A percentile compares a stretch with the other conserved stretches of the same genome.
phyloP scores from a whole-genome alignment of 2,113 vertebrate species.

The Nestor notabilis region DNA sequence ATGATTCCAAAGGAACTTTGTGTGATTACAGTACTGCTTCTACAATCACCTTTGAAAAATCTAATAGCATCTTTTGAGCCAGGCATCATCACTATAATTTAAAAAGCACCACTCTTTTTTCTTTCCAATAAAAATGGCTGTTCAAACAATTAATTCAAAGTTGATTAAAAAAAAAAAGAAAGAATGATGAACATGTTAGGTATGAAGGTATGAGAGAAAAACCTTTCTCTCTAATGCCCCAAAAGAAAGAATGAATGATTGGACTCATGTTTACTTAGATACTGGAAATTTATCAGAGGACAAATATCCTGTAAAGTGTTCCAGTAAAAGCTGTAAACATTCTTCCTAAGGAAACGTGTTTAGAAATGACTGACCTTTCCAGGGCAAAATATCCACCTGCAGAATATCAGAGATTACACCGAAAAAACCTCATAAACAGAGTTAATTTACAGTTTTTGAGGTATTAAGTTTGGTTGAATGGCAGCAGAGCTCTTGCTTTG shows the following conservation, averaged over 20 bases:
- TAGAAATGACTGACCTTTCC: background rate
- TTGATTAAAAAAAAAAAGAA: background rate
- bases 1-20: background rate
- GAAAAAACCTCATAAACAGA: background rate
- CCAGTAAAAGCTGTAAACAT: background rate
- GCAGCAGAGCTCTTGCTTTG: background rate
- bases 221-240: fast-evolving
- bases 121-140: background rate
- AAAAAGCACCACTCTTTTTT: background rate
- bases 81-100: background rate
- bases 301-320: background rate
- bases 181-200: background rate
- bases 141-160: background rate
- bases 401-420: background rate
- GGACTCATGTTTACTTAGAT: background rate
- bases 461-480: background rate
- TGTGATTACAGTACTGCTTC: background rate
- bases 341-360: background rate
- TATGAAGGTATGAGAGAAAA: background rate
- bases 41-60: background rate
- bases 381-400: background rate
- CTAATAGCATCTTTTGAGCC: background rate
- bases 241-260: background rate
- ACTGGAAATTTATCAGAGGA: background rate
- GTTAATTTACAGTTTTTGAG: background rate